Conservation (phyloP, 2,113 vertebrate genomes). For the Manacus vitellinus region DNA sequence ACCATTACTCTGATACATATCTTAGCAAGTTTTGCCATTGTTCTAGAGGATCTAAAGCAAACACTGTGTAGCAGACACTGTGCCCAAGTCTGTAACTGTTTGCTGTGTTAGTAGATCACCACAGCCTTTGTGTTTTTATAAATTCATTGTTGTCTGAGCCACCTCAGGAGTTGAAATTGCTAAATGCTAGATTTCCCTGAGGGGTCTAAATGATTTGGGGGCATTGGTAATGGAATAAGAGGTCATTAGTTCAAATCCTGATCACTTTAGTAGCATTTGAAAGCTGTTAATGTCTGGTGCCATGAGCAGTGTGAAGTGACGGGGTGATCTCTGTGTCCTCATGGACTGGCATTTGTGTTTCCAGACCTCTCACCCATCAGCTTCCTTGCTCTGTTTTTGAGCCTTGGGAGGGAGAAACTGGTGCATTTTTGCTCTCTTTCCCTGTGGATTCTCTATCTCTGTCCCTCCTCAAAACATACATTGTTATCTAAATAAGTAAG, state of each 20-base stretch:
- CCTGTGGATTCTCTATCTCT: background rate
- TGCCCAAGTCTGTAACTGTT: background rate
- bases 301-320: background rate
- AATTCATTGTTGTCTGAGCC: background rate
- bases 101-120: background rate
- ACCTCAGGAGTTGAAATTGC: background rate
- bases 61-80: background rate
- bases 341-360: background rate
- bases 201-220: background rate
- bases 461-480: background rate
- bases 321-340: background rate
- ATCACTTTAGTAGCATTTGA: background rate
- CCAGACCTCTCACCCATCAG: background rate
- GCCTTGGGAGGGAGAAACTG: background rate
- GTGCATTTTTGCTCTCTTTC: background rate
- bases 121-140: background rate
- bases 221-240: background rate
- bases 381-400: background rate
- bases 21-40: background rate
- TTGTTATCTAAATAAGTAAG: background rate
- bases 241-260: background rate
- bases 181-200: background rate
- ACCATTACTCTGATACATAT: background rate
- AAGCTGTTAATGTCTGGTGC: background rate
- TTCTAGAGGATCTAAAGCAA: background rate